phyloP scores from a whole-genome alignment of 2,888 invertebrate genomes.

The Brenthis daphne region DNA sequence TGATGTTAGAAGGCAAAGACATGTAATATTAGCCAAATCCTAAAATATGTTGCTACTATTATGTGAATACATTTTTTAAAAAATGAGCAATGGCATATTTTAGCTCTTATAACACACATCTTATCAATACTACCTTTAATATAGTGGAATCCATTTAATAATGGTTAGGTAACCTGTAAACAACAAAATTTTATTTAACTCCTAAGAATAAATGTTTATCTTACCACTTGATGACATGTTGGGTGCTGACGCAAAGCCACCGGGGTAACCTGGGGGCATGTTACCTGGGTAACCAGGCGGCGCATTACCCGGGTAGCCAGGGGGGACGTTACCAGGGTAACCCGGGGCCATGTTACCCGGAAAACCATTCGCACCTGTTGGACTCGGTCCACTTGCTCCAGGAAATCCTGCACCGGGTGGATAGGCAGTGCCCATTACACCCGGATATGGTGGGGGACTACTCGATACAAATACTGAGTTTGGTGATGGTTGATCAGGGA shows the following conservation, averaged over 20 bases:
- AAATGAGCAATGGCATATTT: too few relatives aligned
- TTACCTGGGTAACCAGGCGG: slow-evolving; percentile 46
- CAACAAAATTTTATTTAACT: slow-evolving; percentile 31
- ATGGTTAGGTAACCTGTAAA: slow-evolving; percentile 30
- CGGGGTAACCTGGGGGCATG: slow-evolving; percentile 55
- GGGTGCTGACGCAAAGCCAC: slow-evolving; percentile 46
- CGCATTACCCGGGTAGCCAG: slow-evolving; percentile 52
- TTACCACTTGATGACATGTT: slow-evolving; percentile 69
- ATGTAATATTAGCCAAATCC: too few relatives aligned
- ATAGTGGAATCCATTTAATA: slow-evolving; percentile 26
- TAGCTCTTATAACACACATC: neutral
- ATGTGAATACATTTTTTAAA: too few relatives aligned
- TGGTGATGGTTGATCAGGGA: slow-evolving; percentile 87
- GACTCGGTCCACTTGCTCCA: slow-evolving; percentile 49
- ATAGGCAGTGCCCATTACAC: slow-evolving; percentile 80
- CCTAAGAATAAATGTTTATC: slow-evolving; percentile 31
- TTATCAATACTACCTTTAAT: slow-evolving; percentile 12
- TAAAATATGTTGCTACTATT: too few relatives aligned
- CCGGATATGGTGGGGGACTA: slow-evolving; percentile 97
- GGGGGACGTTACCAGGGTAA: slow-evolving; percentile 45
- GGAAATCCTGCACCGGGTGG: slow-evolving; percentile 59
- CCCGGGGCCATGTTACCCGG: slow-evolving; percentile 42
- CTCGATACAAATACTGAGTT: slow-evolving; percentile 94
- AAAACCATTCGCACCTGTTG: slow-evolving; percentile 49
- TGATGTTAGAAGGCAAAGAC: too few relatives aligned